A percentile compares a stretch with the other conserved stretches of the same genome.
phyloP scores from a whole-genome alignment of 2,888 invertebrate genomes.

The Rhogogaster chlorosoma region DNA sequence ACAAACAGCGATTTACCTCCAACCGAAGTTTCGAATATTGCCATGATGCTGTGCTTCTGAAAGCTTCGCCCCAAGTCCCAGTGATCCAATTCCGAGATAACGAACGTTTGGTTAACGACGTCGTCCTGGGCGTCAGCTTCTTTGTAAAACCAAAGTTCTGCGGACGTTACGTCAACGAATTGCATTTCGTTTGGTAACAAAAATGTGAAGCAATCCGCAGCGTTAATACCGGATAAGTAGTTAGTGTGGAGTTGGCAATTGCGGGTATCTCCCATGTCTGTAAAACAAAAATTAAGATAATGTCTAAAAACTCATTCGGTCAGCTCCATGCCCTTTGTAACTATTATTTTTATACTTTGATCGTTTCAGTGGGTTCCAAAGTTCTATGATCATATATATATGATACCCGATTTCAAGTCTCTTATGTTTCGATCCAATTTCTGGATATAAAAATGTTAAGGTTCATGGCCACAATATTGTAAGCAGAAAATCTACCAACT shows the following conservation, averaged over 20 bases:
- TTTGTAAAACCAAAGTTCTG: conserved; percentile 91
- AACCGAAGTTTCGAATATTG: conserved; percentile 87
- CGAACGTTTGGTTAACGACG: conserved; percentile 86
- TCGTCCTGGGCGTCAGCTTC: conserved; percentile 83
- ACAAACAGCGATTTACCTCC: conserved; percentile 78
- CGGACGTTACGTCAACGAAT: conserved; percentile 87
- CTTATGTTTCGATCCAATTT: not conserved
- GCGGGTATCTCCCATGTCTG: conserved; percentile 24
- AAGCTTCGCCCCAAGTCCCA: conserved; percentile 85
- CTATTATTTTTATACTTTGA: not conserved
- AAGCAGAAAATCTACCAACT: not conserved
- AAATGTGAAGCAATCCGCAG: conserved; percentile 88
- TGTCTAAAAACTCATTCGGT: not conserved
- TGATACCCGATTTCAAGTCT: not conserved
- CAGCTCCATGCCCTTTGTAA: not conserved
- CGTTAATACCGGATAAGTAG: conserved; percentile 77
- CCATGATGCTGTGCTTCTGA: conserved; percentile 88
- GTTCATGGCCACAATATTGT: not conserved
- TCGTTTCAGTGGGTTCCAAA: not conserved
- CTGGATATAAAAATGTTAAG: not conserved
- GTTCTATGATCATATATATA: not conserved
- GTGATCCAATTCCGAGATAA: conserved; percentile 89
- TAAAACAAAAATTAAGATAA: conserved; percentile 9
- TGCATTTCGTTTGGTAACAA: conserved; percentile 88
- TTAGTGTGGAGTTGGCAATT: conserved; percentile 73